phyloP scores from a whole-genome alignment of 2,113 vertebrate genomes.

The Trogon surrucura region DNA sequence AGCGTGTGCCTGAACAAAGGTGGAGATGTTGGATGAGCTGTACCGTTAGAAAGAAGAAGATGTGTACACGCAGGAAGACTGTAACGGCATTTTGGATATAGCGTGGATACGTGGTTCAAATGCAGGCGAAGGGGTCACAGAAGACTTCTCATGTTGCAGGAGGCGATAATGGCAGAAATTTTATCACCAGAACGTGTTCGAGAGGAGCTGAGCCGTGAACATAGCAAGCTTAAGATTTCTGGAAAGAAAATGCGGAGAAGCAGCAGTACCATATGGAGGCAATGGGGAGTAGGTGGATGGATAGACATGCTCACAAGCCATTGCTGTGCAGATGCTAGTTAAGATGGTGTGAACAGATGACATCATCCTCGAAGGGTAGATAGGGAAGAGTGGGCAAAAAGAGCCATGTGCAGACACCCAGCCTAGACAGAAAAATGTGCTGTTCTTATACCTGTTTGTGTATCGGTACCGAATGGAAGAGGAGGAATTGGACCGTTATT shows the following conservation, averaged over 20 bases:
- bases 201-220: constrained; percentile 55
- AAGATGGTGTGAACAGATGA: constrained; percentile 69
- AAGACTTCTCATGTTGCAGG: background rate
- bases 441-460: constrained; percentile 52
- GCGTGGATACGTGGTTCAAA: background rate
- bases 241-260: constrained; percentile 79
- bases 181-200: constrained; percentile 21
- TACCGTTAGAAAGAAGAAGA: background rate
- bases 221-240: constrained; percentile 70
- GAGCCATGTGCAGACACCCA: constrained; percentile 28
- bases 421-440: constrained; percentile 36
- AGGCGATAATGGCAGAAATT: background rate
- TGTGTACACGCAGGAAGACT: background rate
- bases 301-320: constrained; percentile 64
- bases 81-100: background rate
- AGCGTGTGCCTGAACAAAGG: background rate
- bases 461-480: background rate
- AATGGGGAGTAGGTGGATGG: constrained; percentile 61
- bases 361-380: constrained; percentile 58
- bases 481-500: background rate
- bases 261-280: constrained; percentile 75
- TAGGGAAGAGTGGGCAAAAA: constrained; percentile 59
- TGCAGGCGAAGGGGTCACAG: background rate
- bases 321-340: constrained; percentile 64
- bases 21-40: constrained; percentile 3